Percentiles rank a stretch among this genome's conserved stretches.
Evolutionary conservation across 1,140 invertebrate genomes (phyloP).

Genomic region (Aphelenchoides avenae): DNA sequence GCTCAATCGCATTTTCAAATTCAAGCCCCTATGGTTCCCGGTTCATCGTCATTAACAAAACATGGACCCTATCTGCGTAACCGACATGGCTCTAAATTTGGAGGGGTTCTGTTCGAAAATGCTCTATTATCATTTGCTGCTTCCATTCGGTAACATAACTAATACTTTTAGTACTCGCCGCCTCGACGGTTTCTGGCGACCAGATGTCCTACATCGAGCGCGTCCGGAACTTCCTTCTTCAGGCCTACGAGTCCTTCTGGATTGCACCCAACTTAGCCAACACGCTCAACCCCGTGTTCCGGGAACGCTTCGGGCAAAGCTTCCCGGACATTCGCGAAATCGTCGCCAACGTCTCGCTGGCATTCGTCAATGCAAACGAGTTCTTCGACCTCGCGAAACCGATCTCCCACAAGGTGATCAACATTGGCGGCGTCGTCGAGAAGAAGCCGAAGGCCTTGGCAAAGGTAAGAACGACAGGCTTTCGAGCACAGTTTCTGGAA

Average conservation of each 20-base stretch:
- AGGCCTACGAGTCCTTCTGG: neutral
- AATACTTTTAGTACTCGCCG: neutral
- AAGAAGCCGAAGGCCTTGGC: neutral
- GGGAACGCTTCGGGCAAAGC: conserved; percentile 8
- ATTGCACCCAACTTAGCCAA: conserved; percentile 1
- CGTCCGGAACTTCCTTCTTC: neutral
- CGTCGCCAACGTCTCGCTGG: conserved; percentile 8
- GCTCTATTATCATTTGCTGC: too few species aligned
- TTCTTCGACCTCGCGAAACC: conserved; percentile 21
- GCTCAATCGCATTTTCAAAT: too few species aligned
- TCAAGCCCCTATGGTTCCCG: too few species aligned
- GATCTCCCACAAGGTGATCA: conserved; percentile 27
- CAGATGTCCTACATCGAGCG: neutral
- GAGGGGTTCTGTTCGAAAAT: too few species aligned
- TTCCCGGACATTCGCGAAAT: conserved; percentile 17
- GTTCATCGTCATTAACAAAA: too few species aligned
- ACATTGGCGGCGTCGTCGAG: conserved; percentile 20
- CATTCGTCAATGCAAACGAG: conserved; percentile 22
- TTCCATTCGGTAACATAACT: neutral
- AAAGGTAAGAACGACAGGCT: neutral
- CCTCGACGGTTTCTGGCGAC: conserved; percentile 3
- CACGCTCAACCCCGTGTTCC: too few species aligned
- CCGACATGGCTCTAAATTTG: too few species aligned
- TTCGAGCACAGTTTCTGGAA: too few species aligned
- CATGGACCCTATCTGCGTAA: too few species aligned